Conservation (phyloP, 2,797 vertebrate genomes). For the Spheniscus humboldti region DNA sequence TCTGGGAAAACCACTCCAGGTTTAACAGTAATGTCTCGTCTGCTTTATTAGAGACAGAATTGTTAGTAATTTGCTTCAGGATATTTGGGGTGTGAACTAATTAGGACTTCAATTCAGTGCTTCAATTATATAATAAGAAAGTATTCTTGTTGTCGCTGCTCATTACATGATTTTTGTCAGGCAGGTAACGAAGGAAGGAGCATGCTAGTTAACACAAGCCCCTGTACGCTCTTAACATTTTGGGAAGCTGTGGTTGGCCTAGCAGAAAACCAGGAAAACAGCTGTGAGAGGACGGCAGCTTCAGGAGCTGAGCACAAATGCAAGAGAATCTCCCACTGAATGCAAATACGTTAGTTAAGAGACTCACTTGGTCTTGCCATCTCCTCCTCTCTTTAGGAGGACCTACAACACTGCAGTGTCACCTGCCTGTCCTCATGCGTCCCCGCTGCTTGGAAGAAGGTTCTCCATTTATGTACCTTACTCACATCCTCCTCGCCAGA, state of each 20-base stretch:
- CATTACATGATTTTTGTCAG: neutral
- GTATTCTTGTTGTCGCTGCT: neutral
- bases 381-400: neutral
- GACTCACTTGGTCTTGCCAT: neutral
- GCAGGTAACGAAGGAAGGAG: neutral
- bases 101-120: neutral
- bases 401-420: neutral
- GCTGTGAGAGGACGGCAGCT: neutral
- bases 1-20: neutral
- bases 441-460: neutral
- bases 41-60: neutral
- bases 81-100: neutral
- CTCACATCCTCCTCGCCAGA: neutral
- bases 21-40: neutral
- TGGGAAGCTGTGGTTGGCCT: neutral
- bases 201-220: neutral
- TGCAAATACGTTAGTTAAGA: neutral
- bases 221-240: neutral
- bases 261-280: neutral
- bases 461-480: neutral
- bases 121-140: neutral
- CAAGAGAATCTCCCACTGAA: neutral
- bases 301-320: neutral
- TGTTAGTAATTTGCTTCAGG: neutral
- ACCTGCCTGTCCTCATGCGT: neutral